These are phyloP conservation scores for Nomada fabriciana DNA, from an alignment of 2,888 invertebrate species.

Conservation along the genomic window DNA sequence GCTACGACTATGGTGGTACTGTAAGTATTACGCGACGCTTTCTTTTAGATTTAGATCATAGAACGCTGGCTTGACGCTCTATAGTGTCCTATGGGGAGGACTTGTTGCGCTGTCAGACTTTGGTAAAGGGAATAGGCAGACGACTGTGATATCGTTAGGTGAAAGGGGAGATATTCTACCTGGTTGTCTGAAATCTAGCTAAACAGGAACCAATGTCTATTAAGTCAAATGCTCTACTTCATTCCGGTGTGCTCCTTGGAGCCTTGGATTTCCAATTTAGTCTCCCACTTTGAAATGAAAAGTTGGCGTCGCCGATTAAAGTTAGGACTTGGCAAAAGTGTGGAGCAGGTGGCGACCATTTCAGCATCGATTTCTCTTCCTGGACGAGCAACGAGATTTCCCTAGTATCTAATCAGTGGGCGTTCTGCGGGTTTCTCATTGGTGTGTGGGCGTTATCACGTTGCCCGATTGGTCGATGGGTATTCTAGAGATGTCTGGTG, in stretches of 20 bases:
- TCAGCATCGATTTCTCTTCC: conserved; percentile 74
- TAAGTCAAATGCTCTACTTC: no score
- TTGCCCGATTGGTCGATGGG: conserved; percentile 72
- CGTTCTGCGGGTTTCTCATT: conserved; percentile 80
- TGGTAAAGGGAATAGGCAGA: no score
- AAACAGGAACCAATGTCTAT: no score
- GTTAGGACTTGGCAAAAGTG: neutral
- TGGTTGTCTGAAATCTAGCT: no score
- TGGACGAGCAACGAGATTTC: conserved; percentile 66
- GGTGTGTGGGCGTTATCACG: conserved; percentile 82
- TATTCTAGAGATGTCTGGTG: conserved; percentile 54
- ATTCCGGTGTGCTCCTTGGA: no score
- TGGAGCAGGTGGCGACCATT: conserved; percentile 62
- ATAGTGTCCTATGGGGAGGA: neutral
- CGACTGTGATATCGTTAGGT: no score
- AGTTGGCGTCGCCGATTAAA: neutral
- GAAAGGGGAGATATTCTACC: no score
- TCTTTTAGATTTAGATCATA: neutral
- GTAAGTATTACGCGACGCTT: conserved; percentile 74
- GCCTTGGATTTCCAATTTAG: neutral
- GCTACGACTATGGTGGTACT: conserved; percentile 82
- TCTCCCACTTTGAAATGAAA: neutral
- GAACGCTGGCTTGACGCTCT: no score
- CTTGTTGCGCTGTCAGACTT: neutral
- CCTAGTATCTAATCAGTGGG: conserved; percentile 82